Evolutionary conservation across 1,140 invertebrate genomes (phyloP), one percentile per base, ranked within the genome.

Genomic region (Aphidius ervi): DNA sequence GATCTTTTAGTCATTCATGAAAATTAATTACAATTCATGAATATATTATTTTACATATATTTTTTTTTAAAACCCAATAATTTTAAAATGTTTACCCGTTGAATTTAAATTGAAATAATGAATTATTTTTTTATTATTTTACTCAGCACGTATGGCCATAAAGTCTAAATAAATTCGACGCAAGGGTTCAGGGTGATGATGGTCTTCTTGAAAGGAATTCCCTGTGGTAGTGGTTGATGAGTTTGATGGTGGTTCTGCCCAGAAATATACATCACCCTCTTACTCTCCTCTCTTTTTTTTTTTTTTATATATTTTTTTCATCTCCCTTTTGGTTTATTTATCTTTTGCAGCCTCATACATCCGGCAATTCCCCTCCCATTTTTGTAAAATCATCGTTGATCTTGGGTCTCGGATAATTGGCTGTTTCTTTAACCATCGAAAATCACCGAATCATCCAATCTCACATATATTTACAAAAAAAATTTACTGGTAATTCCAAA

Each of bases 261-360:
- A 20, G 23, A 31, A 31, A 31, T 31, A 31, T 31, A 2, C 23
- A 31, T 31, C 23, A 31, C 23, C 23, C 23, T 31, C 23, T 31
- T 31, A 31, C 23, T 31, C 23, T 31, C 23, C 2, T 16, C 2
- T 31, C 4, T 31, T 31, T 31, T 31, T 1, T 31, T 31, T 1
- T 31, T 31, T 31, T 31, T 31, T 31, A 31, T 31, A 31, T 31
- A 16, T 16, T 16, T 16, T 16, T 31, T 31, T 31, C 4, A 31
- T 31, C 23, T 31, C 23, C 6, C 31, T 37, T 16, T 53, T 46
- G 56, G 56, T 59, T 58, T 65, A 65, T 65, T 65, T 65, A 65
- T 65, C 63, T 65, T 65, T 65, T 50, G 54, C 58, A 53, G 59
- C 60, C 60, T 57, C 61, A 54, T 53, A 65, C 58, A 64, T 64